Base-by-base conservation (phyloP, 2,888 invertebrate genomes). In the Oligia strigilis region DNA sequence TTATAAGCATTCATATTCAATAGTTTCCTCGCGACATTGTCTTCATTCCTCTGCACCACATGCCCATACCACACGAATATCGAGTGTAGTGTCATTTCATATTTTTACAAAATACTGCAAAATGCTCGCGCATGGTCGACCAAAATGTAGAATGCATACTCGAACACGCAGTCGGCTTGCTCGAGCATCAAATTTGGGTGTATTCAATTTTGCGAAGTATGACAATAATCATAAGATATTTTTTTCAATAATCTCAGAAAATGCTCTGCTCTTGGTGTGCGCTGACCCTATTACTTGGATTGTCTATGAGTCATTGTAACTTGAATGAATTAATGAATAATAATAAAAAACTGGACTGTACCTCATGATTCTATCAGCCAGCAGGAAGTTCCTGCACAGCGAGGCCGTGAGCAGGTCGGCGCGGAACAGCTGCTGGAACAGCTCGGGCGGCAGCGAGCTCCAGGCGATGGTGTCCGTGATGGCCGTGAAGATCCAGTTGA, bases 401-500 rank as follows among this genome's bases (percentile, higher is more conserved):
- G 99, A 99, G 80, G 99, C 99, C n/a, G 99, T 99, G 77, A 99
- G 97, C 88, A 99, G 97, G 96, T 99, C 99, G 95, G 99, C 99
- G 46, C 99, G 98, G 95, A 99, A 99, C 88, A 99, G 97, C 94
- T 98, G 99, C 97, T 99, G 99, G 96, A 99, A 99, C 90, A 99
- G 97, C 90, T 99, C 99, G 95, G 98, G 97, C 8, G 99, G 99
- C 91, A 99, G 97, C 66, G 98, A 99, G 94, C 99, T 99, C 99
- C 99, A 99, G 1, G 99, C 99, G 93, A 99, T 99, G 17, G 99
- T 99, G 95, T 99, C 99, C 0, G 99, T 99, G 90, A 99, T 99
- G 69, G 99, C 99, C 4, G 99, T 99, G 97, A 99, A 99, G 93
- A 99, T 99, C 99, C 99, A 99, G 97, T 99, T 99, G 82, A 99